Evolutionary conservation across 2,888 invertebrate genomes (phyloP), one percentile per base, ranked within the genome.

Genomic region (Cinara cedri): DNA sequence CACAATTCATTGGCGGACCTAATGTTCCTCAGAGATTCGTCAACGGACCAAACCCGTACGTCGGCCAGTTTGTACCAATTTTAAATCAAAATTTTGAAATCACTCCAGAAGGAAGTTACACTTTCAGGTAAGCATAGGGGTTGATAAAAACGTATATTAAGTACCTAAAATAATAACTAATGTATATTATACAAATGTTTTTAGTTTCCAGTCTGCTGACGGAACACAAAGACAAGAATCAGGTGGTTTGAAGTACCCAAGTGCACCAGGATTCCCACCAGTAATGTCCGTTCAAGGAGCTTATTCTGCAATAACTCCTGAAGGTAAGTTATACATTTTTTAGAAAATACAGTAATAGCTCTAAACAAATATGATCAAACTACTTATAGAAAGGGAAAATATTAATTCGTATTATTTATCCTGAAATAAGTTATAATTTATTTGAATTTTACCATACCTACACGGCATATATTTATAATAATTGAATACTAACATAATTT

Each of bases 301-400:
- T 0, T 90, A 87, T 84, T 88, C 89, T 2, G 90, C 89, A 85
- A 88, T 87, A 0, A 88, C 89, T 0, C 89, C 89, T 3, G 89
- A 90, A 82, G 90, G 85, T 87, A 88, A 24, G 16, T 11, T 46
- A 46, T 46, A 46, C 2, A 46, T 46, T 46, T 46, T 46, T 13
- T 46, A 46, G 10, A 46, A 8, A 8, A 44, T 44, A 44, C 44
- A 44, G 44, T 44, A 44, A n/a, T n/a, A n/a, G n/a, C n/a, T n/a
- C n/a, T n/a, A n/a, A n/a, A n/a, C n/a, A n/a, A n/a, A n/a, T n/a
- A n/a, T n/a, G n/a, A n/a, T n/a, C n/a, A n/a, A n/a, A n/a, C n/a
- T n/a, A n/a, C n/a, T n/a, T n/a, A n/a, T n/a, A n/a, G n/a, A n/a
- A n/a, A n/a, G n/a, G n/a, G n/a, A n/a, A 34, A 34, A 34, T 34